Conservation (phyloP, 2,113 vertebrate genomes). For the Lethenteron camtschaticum region DNA sequence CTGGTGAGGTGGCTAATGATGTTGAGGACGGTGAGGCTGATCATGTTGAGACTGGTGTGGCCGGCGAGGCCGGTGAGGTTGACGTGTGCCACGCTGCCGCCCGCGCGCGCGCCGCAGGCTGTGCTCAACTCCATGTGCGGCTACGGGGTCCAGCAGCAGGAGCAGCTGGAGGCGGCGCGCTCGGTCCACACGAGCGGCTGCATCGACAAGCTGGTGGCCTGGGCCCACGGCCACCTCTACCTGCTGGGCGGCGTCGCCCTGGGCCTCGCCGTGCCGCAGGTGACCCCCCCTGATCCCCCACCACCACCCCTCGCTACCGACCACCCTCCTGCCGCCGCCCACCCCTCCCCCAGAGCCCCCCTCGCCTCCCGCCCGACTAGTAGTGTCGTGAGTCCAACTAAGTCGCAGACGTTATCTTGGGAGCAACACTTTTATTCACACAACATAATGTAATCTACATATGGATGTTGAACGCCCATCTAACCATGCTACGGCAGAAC, state of each 20-base stretch:
- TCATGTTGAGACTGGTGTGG: too few relatives aligned
- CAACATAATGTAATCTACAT: too few relatives aligned
- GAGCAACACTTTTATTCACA: too few relatives aligned
- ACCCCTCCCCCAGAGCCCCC: background rate
- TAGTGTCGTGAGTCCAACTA: background rate
- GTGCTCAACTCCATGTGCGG: constrained; percentile 94
- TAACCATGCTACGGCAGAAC: too few relatives aligned
- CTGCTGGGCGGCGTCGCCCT: constrained; percentile 54
- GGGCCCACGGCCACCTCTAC: constrained; percentile 73
- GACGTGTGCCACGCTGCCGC: background rate
- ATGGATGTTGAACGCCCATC: too few relatives aligned
- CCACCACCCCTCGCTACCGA: too few relatives aligned
- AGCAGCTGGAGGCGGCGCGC: constrained; percentile 25
- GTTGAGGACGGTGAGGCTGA: too few relatives aligned
- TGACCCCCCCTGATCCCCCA: constrained; percentile 9
- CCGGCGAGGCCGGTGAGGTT: background rate
- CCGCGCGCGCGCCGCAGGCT: constrained; percentile 15
- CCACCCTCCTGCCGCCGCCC: background rate
- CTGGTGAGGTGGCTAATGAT: too few relatives aligned
- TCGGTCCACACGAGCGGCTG: constrained; percentile 64
- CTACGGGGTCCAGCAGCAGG: constrained; percentile 33
- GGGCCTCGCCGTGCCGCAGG: constrained; percentile 70
- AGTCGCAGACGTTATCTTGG: too few relatives aligned
- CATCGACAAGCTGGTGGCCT: constrained; percentile 67
- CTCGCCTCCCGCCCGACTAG: background rate